phyloP scores from a whole-genome alignment of 2,888 invertebrate genomes.

The Pasiphila rectangulata region DNA sequence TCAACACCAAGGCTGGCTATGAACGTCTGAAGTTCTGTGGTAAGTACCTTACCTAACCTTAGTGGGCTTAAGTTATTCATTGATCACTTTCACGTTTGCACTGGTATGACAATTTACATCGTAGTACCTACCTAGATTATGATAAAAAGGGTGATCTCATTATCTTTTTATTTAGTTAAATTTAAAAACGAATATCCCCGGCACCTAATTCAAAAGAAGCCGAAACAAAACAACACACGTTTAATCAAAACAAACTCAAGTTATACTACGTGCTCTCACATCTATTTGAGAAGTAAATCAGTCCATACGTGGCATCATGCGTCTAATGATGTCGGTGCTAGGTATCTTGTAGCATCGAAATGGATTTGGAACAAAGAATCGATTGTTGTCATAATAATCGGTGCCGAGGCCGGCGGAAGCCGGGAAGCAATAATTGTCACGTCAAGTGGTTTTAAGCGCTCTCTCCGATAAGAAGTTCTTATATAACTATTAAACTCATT shows the following conservation, averaged over 20 bases:
- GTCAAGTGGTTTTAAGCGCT: slow-evolving; percentile 14
- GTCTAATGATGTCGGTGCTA: background rate
- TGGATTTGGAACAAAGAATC: slow-evolving; percentile 18
- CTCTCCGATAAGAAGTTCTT: too few relatives aligned
- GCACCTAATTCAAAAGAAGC: slow-evolving; percentile 3
- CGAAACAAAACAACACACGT: slow-evolving; percentile 11
- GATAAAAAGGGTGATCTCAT: background rate
- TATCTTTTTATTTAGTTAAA: too few relatives aligned
- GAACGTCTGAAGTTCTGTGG: too few relatives aligned
- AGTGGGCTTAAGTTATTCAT: too few relatives aligned
- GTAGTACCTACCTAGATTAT: background rate
- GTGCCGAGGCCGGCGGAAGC: slow-evolving; percentile 32
- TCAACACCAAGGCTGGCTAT: too few relatives aligned
- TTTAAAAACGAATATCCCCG: background rate
- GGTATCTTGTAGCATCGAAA: slow-evolving; percentile 6
- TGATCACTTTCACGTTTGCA: too few relatives aligned
- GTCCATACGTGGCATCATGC: slow-evolving; percentile 11
- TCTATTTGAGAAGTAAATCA: slow-evolving; percentile 11
- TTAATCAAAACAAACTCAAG: background rate
- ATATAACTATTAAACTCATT: too few relatives aligned
- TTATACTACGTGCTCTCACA: slow-evolving; percentile 8
- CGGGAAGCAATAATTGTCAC: slow-evolving; percentile 22
- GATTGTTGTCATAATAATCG: slow-evolving; percentile 19
- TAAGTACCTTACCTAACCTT: too few relatives aligned
- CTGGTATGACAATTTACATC: too few relatives aligned